Conservation (phyloP, 2,113 vertebrate species). For the Hippocampus zosterae region DNA sequence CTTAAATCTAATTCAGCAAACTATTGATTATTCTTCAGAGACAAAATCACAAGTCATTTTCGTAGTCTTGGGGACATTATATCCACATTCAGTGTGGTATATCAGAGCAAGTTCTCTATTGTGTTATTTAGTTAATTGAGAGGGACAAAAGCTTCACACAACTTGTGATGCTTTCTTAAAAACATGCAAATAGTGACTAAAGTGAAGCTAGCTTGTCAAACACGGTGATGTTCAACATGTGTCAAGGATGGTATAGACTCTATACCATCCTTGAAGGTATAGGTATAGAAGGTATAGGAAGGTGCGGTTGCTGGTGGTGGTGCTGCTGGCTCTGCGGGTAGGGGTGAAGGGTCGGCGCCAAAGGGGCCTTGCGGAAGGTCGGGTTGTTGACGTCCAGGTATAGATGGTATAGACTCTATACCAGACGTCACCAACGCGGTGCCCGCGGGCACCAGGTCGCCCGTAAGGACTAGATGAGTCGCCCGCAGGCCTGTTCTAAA, state of each 20-base stretch:
- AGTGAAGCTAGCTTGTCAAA: neutral
- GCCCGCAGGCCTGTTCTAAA: no score
- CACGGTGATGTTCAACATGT: neutral
- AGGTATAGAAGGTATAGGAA: no score
- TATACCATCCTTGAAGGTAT: no score
- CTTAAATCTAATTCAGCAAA: neutral
- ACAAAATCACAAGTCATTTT: neutral
- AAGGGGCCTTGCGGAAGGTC: no score
- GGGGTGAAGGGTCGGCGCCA: no score
- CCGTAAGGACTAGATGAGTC: no score
- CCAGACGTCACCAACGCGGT: no score
- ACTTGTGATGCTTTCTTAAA: neutral
- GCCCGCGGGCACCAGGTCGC: no score
- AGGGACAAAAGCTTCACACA: neutral
- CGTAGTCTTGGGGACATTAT: neutral
- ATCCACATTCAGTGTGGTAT: neutral
- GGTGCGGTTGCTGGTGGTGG: no score
- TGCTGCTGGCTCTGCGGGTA: no score
- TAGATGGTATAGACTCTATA: no score
- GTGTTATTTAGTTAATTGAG: neutral
- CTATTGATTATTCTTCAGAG: neutral
- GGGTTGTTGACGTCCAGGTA: no score
- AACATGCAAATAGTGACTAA: neutral
- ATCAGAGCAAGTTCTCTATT: neutral
- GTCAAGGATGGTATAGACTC: neutral